Evolutionary conservation across 2,113 vertebrate species (phyloP), one percentile per base, ranked within the genome.

Genomic region (Embiotoca jacksoni): DNA sequence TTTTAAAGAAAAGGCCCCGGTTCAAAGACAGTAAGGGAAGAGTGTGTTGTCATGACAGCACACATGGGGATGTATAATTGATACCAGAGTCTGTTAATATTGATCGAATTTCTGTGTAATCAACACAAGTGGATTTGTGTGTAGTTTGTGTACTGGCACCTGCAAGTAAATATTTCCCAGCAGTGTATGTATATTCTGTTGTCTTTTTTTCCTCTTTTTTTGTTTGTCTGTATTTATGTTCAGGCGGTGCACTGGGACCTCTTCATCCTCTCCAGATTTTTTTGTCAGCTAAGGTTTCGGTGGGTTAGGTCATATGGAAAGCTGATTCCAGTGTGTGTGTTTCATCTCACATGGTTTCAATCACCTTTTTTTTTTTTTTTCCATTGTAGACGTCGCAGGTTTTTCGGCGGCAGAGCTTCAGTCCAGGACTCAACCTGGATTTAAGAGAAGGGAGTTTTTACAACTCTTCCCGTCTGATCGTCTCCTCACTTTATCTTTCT

Each of bases 291-390:
- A 81, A 82, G 85, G 78, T 91, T 91, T 90, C 68, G 54, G 49
- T 30, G 55, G 78, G 75, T 92, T 91, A 93, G 89, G 81, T 94
- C 89, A 90, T 90, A 72, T 77, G 81, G 82, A 94, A 92, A 92
- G 86, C 70, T 53, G 78, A 91, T 89, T 94, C 91, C 90, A 93
- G 90, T 76, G 81, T 79, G 81, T 79, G 93, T 93, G 89, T 90
- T 92, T 93, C 90, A 93, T 90, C 92, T 94, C 92, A 94, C 89
- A 93, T 95, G 94, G 91, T 94, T 94, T 91, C 81, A 94, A 94
- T 95, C 86, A 84, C 83, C 86, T 84, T 88, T 61, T 61, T 64
- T 89, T 84, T 80, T 71, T 23, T 23, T 23, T 23, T 23, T 23
- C 23, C 23, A 23, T 80, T 71, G 81, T 66, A 85, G 90, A 92